Base-by-base conservation (phyloP, 1,140 invertebrate species). In the Nomia melanderi region DNA sequence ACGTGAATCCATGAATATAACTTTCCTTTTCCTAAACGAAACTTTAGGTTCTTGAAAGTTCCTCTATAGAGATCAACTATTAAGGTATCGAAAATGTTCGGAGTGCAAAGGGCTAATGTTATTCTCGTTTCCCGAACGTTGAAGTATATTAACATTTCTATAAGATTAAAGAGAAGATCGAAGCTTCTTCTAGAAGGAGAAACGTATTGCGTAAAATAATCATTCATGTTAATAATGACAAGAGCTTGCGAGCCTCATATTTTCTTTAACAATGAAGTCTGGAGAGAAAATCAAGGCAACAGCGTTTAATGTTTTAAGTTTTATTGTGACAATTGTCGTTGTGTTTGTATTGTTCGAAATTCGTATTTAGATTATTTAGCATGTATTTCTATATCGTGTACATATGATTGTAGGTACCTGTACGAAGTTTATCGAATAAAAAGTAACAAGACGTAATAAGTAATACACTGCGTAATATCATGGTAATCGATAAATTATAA, bases 371-470 rank as follows among this genome's bases (percentile, higher is more conserved):
- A 66, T 65, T 77, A 80, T 54, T 67, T 65, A 74, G 69, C 41
- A 54, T 80, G 31, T 77, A 62, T 62, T 77, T 44, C 20, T 63
- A 23, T 69, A 50, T 77, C 39, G 44, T 83, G 81, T 84, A 84
- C 20, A 81, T 79, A 54, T 80, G 53, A 60, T 66, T 65, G 50
- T 70, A 80, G 66, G 59, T 78, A 77, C 59, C 53, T 71, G 63
- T 77, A 77, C 36, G 66, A n/a, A 66, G 36, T 66, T 62, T 20
- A 70, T 57, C 65, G 72, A 71, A 75, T 79, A 79, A 80, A 79
- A 70, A 11, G n/a, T 83, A 77, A 83, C 77, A 73, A 84, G 77
- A 81, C 77, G 77, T 20, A 69, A 31, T 23, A 64, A 41, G 44
- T 70, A 57, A 74, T 66, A 57, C 25, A 3, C 65, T 77, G 56